Evolutionary conservation across 2,113 vertebrate genomes (phyloP).

Genomic region (Nycticryphes semicollaris): DNA sequence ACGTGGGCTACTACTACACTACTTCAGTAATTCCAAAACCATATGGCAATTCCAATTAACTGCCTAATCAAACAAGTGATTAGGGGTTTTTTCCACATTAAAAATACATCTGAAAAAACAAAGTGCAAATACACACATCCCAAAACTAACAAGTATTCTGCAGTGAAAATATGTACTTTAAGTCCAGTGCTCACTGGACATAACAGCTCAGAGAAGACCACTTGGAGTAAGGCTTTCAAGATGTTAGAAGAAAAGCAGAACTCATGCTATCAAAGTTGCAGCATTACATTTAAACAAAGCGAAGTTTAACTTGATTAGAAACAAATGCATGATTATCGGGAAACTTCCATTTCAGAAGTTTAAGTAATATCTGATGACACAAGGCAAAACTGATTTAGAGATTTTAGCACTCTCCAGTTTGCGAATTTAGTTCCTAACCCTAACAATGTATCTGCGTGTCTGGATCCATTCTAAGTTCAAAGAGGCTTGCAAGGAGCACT

Average conservation of each 20-base stretch:
- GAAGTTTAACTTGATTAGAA: not conserved
- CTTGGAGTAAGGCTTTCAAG: not conserved
- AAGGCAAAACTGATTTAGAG: not conserved
- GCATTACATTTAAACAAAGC: not conserved
- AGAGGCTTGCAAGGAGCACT: not conserved
- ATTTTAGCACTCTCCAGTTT: not conserved
- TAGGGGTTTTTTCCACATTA: not conserved
- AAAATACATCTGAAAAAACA: not conserved
- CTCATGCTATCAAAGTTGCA: not conserved
- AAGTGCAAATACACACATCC: not conserved
- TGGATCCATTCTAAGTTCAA: not conserved
- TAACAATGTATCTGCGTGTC: accelerated
- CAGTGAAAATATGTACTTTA: not conserved
- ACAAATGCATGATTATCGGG: not conserved
- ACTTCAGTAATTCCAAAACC: not conserved
- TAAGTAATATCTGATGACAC: not conserved
- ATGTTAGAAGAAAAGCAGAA: not conserved
- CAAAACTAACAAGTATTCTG: not conserved
- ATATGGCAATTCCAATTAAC: not conserved
- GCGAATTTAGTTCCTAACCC: not conserved
- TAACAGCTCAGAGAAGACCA: not conserved
- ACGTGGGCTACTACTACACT: not conserved
- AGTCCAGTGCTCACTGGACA: not conserved
- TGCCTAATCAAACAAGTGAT: not conserved
- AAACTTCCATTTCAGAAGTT: not conserved